phyloP scores from a whole-genome alignment of 2,888 invertebrate species.

The Luperina nickerlii region DNA sequence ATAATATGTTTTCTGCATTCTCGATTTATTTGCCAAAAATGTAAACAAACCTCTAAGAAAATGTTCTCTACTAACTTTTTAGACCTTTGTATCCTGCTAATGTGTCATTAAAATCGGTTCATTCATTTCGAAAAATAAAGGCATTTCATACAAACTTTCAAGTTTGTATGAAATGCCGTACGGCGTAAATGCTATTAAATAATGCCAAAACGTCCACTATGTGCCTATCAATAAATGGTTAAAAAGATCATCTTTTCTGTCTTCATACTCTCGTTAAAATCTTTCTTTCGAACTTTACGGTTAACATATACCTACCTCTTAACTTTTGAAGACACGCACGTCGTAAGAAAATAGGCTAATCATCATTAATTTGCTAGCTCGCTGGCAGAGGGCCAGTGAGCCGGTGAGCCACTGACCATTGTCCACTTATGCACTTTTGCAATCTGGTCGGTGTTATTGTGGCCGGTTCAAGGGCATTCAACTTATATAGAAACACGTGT shows the following conservation, averaged over 20 bases:
- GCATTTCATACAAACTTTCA: no score
- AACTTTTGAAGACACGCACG: conserved; percentile 23
- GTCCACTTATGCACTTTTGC: conserved; percentile 52
- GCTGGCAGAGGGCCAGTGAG: conserved; percentile 46
- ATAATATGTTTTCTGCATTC: neutral
- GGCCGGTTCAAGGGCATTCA: conserved; percentile 54
- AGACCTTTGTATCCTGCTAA: no score
- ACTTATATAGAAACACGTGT: conserved; percentile 22
- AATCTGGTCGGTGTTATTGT: conserved; percentile 37
- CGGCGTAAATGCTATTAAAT: neutral
- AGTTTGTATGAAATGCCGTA: no score
- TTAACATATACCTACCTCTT: neutral
- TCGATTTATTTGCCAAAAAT: no score
- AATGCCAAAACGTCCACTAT: neutral
- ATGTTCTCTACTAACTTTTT: no score
- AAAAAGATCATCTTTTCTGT: neutral
- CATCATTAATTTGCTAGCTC: conserved; percentile 26
- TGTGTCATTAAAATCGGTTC: no score
- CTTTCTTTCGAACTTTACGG: neutral
- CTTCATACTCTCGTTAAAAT: neutral
- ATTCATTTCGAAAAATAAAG: no score
- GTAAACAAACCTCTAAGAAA: no score
- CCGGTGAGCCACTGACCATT: conserved; percentile 45
- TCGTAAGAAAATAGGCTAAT: conserved; percentile 56
- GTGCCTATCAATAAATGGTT: neutral